Evolutionary conservation across 2,888 invertebrate species (phyloP).

Genomic region (Ophioninae sp.): DNA sequence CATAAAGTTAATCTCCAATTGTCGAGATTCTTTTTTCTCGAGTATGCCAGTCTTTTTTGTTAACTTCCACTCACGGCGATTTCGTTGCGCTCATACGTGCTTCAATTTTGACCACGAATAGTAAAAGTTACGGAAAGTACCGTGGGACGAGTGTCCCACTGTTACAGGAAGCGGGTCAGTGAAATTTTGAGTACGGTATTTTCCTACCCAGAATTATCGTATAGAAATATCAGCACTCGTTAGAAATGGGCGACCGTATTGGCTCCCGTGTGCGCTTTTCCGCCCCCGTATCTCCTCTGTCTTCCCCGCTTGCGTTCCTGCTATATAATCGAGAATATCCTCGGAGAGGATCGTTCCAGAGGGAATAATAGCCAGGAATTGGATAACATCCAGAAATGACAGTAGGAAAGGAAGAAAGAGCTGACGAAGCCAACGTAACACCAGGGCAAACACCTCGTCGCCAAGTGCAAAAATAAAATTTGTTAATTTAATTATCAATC

Average conservation of each 20-base stretch:
- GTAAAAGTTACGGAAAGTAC: background rate
- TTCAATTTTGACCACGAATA: background rate
- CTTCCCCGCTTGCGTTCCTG: constrained; percentile 39
- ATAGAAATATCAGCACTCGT: constrained; percentile 24
- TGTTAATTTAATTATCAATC: background rate
- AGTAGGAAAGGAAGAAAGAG: constrained; percentile 41
- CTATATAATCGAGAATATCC: constrained; percentile 22
- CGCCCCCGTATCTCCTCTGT: background rate
- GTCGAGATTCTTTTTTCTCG: no score
- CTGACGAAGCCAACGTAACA: constrained; percentile 51
- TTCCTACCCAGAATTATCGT: constrained; percentile 27
- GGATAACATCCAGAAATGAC: constrained; percentile 55
- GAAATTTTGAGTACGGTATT: constrained; percentile 35
- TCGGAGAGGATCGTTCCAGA: constrained; percentile 35
- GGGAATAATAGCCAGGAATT: constrained; percentile 55
- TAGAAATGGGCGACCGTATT: constrained; percentile 25
- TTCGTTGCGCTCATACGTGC: background rate
- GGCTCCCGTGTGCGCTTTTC: constrained; percentile 2
- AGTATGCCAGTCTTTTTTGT: no score
- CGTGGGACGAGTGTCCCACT: constrained; percentile 22
- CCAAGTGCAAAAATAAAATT: constrained; percentile 18
- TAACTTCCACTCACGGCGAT: background rate
- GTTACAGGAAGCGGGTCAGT: constrained; percentile 27
- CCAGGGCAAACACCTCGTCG: background rate
- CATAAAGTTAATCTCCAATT: no score